phyloP scores from a whole-genome alignment of 2,797 vertebrate species.

The Bufotes viridis region DNA sequence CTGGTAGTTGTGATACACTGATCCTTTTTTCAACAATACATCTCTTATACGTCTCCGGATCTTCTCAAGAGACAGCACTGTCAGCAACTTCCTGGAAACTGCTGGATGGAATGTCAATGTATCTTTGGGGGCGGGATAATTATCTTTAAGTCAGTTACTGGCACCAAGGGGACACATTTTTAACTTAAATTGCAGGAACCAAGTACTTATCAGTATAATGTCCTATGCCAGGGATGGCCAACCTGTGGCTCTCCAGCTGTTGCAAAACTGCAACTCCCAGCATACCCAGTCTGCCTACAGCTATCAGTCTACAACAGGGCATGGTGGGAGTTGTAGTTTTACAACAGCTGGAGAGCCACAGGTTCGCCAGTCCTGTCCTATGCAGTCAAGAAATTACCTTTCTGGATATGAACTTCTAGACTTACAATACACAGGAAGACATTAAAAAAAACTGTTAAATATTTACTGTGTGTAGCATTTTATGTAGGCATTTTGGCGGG shows the following conservation, averaged over 20 bases:
- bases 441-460: neutral
- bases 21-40: neutral
- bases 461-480: neutral
- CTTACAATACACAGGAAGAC: neutral
- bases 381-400: neutral
- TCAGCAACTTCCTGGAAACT: neutral
- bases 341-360: too few relatives aligned
- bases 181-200: neutral
- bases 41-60: neutral
- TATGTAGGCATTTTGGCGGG: neutral
- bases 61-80: neutral
- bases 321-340: too few relatives aligned
- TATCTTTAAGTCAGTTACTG: neutral
- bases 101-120: neutral
- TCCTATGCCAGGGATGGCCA: too few relatives aligned
- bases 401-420: neutral
- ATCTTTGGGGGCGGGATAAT: slow-evolving; percentile 6
- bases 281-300: too few relatives aligned
- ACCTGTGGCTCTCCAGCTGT: too few relatives aligned
- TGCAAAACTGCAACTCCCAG: too few relatives aligned
- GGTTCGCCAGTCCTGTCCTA: too few relatives aligned
- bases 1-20: neutral
- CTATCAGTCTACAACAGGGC: too few relatives aligned
- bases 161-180: slow-evolving; percentile 16
- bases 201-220: neutral